Conservation (phyloP, 1,140 invertebrate genomes). For the Micrasema minimum region DNA sequence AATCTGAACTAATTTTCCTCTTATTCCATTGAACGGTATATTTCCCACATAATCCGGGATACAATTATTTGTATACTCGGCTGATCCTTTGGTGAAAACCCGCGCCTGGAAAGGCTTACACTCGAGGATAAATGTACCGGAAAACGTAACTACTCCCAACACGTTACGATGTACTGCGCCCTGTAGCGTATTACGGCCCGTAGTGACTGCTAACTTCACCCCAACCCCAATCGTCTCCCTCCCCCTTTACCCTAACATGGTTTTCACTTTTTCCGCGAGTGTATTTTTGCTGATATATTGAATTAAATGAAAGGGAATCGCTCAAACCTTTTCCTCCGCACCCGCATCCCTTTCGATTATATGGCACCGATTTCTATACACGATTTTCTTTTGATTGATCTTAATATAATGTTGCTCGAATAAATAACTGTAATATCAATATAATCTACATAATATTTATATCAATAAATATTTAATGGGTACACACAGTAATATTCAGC, state of each 20-base stretch:
- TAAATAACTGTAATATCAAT: background rate
- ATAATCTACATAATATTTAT: background rate
- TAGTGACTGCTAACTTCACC: too few relatives aligned
- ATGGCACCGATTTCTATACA: too few relatives aligned
- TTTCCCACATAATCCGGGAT: constrained; percentile 3
- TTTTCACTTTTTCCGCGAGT: constrained; percentile 25
- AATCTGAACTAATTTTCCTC: constrained; percentile 8
- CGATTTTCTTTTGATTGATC: too few relatives aligned
- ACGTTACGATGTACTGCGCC: constrained; percentile 44
- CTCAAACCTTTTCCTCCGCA: constrained; percentile 2
- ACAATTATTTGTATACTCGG: constrained; percentile 10
- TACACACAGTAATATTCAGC: too few relatives aligned
- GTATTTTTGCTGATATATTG: constrained; percentile 23
- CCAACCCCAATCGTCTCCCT: constrained; percentile 19
- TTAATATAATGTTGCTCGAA: background rate
- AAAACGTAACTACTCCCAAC: constrained; percentile 37
- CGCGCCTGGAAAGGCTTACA: constrained; percentile 18
- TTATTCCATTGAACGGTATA: background rate
- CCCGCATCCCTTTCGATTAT: too few relatives aligned
- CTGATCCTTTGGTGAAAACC: constrained; percentile 6
- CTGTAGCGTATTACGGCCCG: too few relatives aligned
- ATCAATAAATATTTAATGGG: too few relatives aligned
- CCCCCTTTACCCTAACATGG: constrained; percentile 13
- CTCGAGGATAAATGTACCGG: constrained; percentile 45
- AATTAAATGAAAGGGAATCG: constrained; percentile 38